Evolutionary conservation across 2,113 vertebrate genomes (phyloP), one percentile per base, ranked within the genome.

Genomic region (Eulemur macaco): DNA sequence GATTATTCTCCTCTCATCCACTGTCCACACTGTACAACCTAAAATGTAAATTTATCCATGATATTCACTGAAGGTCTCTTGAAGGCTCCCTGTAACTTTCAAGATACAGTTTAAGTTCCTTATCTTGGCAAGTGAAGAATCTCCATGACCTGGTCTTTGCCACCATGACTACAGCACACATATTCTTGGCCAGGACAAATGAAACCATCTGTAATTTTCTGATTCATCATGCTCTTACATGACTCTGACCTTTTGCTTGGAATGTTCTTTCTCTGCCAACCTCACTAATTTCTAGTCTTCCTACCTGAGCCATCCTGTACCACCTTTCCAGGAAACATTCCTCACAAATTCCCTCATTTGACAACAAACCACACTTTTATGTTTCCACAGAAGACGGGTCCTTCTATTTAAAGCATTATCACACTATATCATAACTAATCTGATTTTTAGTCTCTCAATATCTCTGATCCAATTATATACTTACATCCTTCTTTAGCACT

Each of bases 231-330:
- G 17, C 56, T 83, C 84, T 74, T 76, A 52, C 1, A 13, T 39
- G 56, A 69, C 52, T 68, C 64, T 66, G 34, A 66, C 31, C 39
- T 69, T 77, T 85, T 47, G 37, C 34, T 37, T 15, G 0, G 4
- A 81, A 85, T 74, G 69, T 64, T 64, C 50, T 74, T 86, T 71
- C 34, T 93, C 47, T 76, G 45, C 37, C 78, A 91, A 86, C 29
- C 37, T 94, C 76, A 66, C 13, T 87, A 88, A 90, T 77, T 88
- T 93, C 66, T 82, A 71, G 39, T 77, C 78, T 73, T 64, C 13
- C 34, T 86, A 87, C 50, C n/a, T 91, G 27, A 95, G 54, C 45
- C 83, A 92, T 45, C 45, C 85, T 77, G 0, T 54, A 78, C 73
- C n/a, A 89, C 3, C 25, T 68, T 47, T 85, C 3, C 1, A 73